Evolutionary conservation across 2,888 invertebrate species (phyloP).

Genomic region (Drosophila neotestacea): DNA sequence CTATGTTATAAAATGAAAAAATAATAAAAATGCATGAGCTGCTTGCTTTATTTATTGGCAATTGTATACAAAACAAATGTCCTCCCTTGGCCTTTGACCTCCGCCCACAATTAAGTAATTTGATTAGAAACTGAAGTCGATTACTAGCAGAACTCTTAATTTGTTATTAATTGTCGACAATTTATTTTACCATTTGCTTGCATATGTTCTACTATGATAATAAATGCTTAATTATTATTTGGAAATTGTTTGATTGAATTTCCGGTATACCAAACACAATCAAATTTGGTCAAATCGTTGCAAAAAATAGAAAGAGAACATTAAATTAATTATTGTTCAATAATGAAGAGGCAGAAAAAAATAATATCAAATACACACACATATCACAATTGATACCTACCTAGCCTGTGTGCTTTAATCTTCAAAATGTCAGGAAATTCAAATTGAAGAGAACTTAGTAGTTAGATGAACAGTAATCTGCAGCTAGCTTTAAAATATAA

Average conservation of each 20-base stretch:
- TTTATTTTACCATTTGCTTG: constrained; percentile 5
- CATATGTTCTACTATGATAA: not conserved
- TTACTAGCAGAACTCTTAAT: constrained; percentile 42
- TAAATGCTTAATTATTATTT: constrained; percentile 1
- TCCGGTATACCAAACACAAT: not conserved
- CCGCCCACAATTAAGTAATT: constrained; percentile 30
- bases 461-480: too few relatives aligned
- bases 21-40: constrained; percentile 66
- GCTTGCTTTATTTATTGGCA: constrained; percentile 48
- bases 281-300: not conserved
- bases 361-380: not conserved
- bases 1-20: constrained; percentile 58
- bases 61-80: constrained; percentile 10
- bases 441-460: not conserved
- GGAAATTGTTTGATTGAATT: constrained; percentile 14
- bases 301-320: not conserved
- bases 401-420: too few relatives aligned
- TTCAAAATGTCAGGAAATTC: not conserved
- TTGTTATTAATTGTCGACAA: constrained; percentile 47
- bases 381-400: too few relatives aligned
- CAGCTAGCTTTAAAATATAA: too few relatives aligned
- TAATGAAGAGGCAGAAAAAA: not conserved
- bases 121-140: constrained; percentile 60
- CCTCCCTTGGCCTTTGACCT: constrained; percentile 49
- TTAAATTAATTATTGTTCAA: not conserved